Conservation (phyloP, 2,797 vertebrate genomes). For the Mormyrus hasselquistii region DNA sequence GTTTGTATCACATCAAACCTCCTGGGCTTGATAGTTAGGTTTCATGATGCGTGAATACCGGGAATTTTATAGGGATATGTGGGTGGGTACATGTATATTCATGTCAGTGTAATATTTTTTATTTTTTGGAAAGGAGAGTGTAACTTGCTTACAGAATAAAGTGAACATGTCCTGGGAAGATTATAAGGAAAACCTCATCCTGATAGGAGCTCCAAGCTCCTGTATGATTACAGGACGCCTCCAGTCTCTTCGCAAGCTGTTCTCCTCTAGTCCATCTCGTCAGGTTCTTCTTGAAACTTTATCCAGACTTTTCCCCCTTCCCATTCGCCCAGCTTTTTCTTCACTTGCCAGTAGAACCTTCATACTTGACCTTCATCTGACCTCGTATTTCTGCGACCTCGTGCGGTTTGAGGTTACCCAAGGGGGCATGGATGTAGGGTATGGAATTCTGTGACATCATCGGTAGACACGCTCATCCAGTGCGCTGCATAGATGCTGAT, state of each 20-base stretch:
- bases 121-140: not conserved
- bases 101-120: not conserved
- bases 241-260: not conserved
- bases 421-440: not conserved
- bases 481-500: not conserved
- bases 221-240: not conserved
- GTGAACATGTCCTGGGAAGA: not conserved
- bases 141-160: constrained; percentile 4
- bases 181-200: not conserved
- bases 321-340: not conserved
- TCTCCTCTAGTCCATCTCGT: not conserved
- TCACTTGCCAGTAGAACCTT: not conserved
- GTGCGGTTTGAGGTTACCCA: not conserved
- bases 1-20: not conserved
- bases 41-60: not conserved
- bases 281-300: not conserved
- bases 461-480: not conserved
- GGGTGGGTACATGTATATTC: constrained; percentile 1
- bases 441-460: not conserved
- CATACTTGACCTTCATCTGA: not conserved
- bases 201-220: not conserved
- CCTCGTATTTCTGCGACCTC: not conserved
- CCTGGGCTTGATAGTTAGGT: not conserved
- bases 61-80: not conserved
- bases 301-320: not conserved